Evolutionary conservation across 2,888 invertebrate genomes (phyloP).

Genomic region (Fragum fragum): DNA sequence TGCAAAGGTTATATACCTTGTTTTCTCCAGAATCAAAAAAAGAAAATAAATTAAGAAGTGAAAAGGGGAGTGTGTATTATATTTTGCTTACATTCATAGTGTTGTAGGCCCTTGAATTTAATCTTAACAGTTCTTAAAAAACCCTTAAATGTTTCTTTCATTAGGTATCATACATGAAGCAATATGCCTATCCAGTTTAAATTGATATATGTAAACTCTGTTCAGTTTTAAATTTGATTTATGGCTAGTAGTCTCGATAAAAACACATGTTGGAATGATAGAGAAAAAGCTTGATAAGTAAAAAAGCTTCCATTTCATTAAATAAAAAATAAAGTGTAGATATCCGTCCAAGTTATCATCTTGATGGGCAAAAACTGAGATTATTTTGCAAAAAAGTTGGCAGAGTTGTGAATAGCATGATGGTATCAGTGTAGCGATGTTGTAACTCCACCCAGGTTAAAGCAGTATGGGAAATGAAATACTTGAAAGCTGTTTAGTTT

Average conservation of each 20-base stretch:
- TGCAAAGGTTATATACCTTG: no score
- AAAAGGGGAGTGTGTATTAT: no score
- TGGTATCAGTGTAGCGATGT: background rate
- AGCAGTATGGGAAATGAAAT: constrained; percentile 3
- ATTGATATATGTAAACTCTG: no score
- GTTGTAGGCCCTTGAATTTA: no score
- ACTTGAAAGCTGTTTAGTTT: constrained; percentile 1
- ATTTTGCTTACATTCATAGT: no score
- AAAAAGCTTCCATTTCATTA: background rate
- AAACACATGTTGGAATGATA: background rate
- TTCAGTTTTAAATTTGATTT: background rate
- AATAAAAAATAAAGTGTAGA: background rate
- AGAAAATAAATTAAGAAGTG: no score
- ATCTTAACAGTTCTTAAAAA: no score
- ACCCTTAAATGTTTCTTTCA: no score
- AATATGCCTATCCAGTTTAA: background rate
- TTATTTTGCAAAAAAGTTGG: background rate
- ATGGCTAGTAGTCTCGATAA: background rate
- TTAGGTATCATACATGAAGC: no score
- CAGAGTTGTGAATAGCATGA: background rate
- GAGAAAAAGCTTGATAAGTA: background rate
- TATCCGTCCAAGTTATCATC: background rate
- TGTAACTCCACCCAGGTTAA: background rate
- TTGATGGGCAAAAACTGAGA: background rate
- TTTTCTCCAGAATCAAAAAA: no score